Percentiles rank a stretch among this genome's conserved stretches.
Conservation (phyloP, 2,113 vertebrate species). For the Phaethon lepturus region DNA sequence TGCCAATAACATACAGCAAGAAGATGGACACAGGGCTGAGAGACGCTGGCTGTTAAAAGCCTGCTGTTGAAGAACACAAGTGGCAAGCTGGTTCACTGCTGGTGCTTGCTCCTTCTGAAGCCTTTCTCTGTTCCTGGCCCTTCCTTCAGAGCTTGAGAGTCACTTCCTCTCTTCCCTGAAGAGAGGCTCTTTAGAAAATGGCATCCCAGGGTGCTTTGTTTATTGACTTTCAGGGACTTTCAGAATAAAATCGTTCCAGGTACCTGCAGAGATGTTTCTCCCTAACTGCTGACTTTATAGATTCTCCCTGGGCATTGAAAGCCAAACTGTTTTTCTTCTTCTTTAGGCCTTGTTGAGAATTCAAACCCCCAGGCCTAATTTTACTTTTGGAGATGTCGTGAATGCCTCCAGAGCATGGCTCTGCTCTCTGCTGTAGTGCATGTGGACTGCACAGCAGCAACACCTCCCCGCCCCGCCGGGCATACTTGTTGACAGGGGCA, state of each 20-base stretch:
- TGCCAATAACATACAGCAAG: not conserved
- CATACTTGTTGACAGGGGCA: not conserved
- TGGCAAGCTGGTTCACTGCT: not conserved
- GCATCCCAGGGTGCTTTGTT: not conserved
- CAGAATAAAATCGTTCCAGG: not conserved
- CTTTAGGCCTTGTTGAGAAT: not conserved
- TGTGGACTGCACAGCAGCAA: accelerated
- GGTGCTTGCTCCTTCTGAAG: not conserved
- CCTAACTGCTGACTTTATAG: not conserved
- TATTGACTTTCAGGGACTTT: not conserved
- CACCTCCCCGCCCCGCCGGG: no score
- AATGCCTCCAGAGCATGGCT: accelerated
- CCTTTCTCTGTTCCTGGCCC: not conserved
- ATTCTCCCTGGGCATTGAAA: not conserved
- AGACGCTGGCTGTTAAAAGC: not conserved
- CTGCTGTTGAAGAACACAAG: not conserved
- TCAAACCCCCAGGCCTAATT: not conserved
- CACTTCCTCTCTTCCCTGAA: not conserved
- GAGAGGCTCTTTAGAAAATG: not conserved
- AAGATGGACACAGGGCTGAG: not conserved
- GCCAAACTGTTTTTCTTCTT: not conserved
- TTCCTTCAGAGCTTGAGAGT: not conserved
- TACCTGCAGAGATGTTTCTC: not conserved
- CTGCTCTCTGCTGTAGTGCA: accelerated
- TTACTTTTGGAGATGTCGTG: not conserved